Conservation (phyloP, 2,888 invertebrate genomes). For the Synergus gifuensis region DNA sequence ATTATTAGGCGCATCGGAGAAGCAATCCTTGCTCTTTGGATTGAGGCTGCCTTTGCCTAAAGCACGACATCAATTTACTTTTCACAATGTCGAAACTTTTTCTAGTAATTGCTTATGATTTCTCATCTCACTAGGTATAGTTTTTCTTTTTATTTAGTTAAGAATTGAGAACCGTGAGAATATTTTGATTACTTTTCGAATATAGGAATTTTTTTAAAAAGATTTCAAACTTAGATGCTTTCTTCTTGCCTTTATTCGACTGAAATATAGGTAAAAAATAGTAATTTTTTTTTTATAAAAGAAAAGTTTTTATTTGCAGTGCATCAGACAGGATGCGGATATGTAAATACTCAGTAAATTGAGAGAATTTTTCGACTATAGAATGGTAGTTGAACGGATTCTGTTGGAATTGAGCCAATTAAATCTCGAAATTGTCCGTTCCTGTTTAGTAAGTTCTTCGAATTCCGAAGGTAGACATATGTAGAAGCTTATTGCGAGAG, state of each 20-base stretch:
- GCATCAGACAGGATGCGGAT: neutral
- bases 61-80: conserved; percentile 20
- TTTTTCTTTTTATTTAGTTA: neutral
- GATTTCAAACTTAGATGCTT: neutral
- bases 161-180: no score
- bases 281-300: neutral
- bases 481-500: neutral
- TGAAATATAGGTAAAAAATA: neutral
- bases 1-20: conserved; percentile 40
- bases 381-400: conserved; percentile 15
- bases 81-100: neutral
- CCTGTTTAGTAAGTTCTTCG: conserved; percentile 17
- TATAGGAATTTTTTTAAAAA: neutral
- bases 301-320: neutral
- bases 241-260: no score
- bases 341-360: conserved; percentile 1
- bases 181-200: neutral
- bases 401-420: conserved; percentile 37
- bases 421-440: conserved; percentile 36
- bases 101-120: neutral
- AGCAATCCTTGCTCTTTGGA: neutral
- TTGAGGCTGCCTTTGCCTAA: conserved; percentile 13
- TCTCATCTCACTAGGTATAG: neutral
- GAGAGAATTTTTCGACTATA: neutral
- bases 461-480: conserved; percentile 18